Evolutionary conservation across 2,888 invertebrate species (phyloP).

Genomic region (Lasioglossum malachurum): DNA sequence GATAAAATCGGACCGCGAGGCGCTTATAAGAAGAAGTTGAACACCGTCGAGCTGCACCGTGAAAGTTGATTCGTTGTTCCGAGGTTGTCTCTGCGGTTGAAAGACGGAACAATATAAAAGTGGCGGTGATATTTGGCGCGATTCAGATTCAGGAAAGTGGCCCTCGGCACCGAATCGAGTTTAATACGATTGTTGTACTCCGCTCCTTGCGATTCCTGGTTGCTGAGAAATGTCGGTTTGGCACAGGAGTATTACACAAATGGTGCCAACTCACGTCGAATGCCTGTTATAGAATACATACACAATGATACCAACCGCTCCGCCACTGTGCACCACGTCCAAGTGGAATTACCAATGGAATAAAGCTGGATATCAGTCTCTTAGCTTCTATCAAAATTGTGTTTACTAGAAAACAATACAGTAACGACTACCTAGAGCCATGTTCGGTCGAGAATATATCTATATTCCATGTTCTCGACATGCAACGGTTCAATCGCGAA

Average conservation of each 20-base stretch:
- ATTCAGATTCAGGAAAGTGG: constrained; percentile 16
- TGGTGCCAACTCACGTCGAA: constrained; percentile 17
- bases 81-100: neutral
- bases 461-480: neutral
- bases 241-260: constrained; percentile 13
- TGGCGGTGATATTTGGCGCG: neutral
- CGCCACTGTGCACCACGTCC: neutral
- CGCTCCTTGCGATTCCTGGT: constrained; percentile 13
- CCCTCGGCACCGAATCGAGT: constrained; percentile 4
- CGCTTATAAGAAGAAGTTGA: neutral
- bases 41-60: neutral
- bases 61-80: neutral
- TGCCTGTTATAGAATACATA: neutral
- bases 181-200: constrained; percentile 15
- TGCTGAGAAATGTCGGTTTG: constrained; percentile 17
- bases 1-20: neutral
- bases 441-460: neutral
- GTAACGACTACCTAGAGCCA: neutral
- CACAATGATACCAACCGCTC: neutral
- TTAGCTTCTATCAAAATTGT: neutral
- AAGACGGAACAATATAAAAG: neutral
- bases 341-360: constrained; percentile 13
- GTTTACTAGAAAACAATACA: neutral
- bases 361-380: neutral
- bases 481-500: neutral